A percentile compares a stretch with the other conserved stretches of the same genome.
Evolutionary conservation across 1,140 invertebrate genomes (phyloP).

Genomic region (Caenorhabditis briggsae): DNA sequence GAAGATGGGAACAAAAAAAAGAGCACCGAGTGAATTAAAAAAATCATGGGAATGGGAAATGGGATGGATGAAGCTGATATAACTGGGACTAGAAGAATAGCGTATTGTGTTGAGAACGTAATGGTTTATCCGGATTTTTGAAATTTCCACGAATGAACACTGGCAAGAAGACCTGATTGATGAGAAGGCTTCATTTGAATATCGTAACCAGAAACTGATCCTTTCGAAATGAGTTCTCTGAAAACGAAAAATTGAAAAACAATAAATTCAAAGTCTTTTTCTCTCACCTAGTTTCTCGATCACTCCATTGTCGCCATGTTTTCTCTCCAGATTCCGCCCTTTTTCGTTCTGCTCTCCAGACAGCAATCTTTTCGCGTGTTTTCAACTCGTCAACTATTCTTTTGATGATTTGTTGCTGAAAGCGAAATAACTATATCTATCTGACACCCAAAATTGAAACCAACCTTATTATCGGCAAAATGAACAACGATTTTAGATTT

Average conservation of each 20-base stretch:
- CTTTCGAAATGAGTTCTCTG: conserved; percentile 48
- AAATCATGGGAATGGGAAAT: not conserved
- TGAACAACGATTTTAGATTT: conserved; percentile 61
- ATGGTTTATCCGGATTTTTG: conserved; percentile 20
- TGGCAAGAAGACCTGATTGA: conserved; percentile 21
- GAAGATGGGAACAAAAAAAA: not conserved
- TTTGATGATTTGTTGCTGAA: conserved; percentile 32
- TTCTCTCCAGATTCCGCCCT: conserved; percentile 51
- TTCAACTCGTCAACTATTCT: conserved; percentile 37
- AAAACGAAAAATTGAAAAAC: not conserved
- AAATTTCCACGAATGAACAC: conserved; percentile 39
- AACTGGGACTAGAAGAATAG: not conserved
- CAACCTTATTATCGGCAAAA: conserved; percentile 37
- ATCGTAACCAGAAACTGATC: conserved; percentile 57
- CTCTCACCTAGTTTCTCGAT: conserved; percentile 35
- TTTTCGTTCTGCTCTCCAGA: conserved; percentile 50
- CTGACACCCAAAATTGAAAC: not conserved
- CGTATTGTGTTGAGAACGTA: not conserved
- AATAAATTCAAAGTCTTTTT: too few relatives aligned
- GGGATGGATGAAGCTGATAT: not conserved
- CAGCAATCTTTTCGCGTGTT: conserved; percentile 10
- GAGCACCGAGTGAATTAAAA: conserved; percentile 16
- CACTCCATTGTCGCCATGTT: conserved; percentile 49
- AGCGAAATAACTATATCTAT: not conserved
- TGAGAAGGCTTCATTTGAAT: conserved; percentile 37